Evolutionary conservation across 2,113 vertebrate genomes (phyloP).

Genomic region (Oncorhynchus gorbuscha): DNA sequence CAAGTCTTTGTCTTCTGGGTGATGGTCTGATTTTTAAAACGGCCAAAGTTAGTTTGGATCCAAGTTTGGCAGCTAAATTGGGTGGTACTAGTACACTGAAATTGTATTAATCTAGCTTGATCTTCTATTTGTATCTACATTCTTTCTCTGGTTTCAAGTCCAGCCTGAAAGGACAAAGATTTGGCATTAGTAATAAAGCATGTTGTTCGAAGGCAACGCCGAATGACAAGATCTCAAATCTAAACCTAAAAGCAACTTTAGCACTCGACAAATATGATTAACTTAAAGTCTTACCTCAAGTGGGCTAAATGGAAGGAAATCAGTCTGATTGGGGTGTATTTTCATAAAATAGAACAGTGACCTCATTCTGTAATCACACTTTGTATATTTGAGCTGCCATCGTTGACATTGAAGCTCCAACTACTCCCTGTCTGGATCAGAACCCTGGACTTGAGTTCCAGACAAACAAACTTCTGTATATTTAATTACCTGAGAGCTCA

Average conservation of each 20-base stretch:
- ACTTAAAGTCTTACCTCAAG: background rate
- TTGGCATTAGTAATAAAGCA: background rate
- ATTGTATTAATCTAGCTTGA: background rate
- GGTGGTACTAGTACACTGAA: background rate
- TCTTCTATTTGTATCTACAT: background rate
- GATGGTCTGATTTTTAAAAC: background rate
- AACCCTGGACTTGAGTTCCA: conserved; percentile 84
- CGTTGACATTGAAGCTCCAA: conserved; percentile 80
- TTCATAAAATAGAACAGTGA: conserved; percentile 1
- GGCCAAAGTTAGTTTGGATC: background rate
- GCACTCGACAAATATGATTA: background rate
- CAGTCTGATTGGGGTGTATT: conserved; percentile 1
- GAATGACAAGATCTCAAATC: background rate
- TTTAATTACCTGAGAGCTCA: conserved; percentile 85
- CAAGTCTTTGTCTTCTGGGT: background rate
- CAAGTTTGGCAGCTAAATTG: background rate
- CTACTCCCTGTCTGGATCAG: conserved; percentile 73
- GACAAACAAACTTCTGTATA: conserved; percentile 84
- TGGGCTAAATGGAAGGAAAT: background rate
- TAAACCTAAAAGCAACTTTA: background rate
- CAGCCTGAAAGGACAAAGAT: background rate
- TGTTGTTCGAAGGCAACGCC: background rate
- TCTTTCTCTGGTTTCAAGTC: background rate
- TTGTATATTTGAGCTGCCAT: conserved; percentile 78
- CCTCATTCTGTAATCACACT: conserved; percentile 55